phyloP scores from a whole-genome alignment of 2,888 invertebrate species.

The Amiota communis region DNA sequence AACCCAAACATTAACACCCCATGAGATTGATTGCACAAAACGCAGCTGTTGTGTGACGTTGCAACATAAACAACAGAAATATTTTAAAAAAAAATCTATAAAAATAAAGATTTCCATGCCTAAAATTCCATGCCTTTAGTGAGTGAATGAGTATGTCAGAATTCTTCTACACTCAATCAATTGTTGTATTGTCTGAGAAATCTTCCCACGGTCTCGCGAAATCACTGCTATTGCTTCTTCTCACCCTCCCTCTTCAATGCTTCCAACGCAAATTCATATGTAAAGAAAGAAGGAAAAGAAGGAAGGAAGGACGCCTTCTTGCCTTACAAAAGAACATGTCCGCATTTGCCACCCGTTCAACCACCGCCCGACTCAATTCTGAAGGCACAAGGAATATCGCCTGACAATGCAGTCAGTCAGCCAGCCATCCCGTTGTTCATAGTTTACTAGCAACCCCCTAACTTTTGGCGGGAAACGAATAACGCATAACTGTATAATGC shows the following conservation, averaged over 20 bases:
- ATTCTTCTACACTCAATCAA: not conserved
- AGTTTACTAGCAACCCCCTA: slow-evolving; percentile 57
- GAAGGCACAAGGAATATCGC: slow-evolving; percentile 51
- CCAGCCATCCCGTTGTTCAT: slow-evolving; percentile 39
- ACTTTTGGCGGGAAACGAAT: slow-evolving; percentile 60
- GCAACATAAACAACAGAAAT: not conserved
- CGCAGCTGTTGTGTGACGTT: slow-evolving; percentile 20
- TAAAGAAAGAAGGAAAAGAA: not conserved
- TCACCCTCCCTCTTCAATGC: slow-evolving; percentile 54
- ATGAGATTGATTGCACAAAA: not conserved
- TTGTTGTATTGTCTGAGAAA: slow-evolving; percentile 54
- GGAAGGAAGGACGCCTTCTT: not conserved
- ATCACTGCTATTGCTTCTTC: slow-evolving; percentile 30
- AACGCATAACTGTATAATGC: slow-evolving; percentile 28
- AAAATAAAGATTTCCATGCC: slow-evolving; percentile 11
- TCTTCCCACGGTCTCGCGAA: slow-evolving; percentile 64
- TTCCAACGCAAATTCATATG: slow-evolving; percentile 25
- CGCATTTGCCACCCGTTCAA: slow-evolving; percentile 9
- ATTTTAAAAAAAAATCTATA: not conserved
- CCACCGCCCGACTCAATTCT: slow-evolving; percentile 7
- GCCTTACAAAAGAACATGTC: not conserved
- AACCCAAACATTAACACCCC: slow-evolving; percentile 25
- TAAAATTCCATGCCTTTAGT: not conserved
- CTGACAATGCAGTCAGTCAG: slow-evolving; percentile 32
- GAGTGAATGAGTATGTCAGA: not conserved